Percentiles rank a stretch among this genome's conserved stretches.
Conservation (phyloP, 2,113 vertebrate species). For the Narcine bancroftii region DNA sequence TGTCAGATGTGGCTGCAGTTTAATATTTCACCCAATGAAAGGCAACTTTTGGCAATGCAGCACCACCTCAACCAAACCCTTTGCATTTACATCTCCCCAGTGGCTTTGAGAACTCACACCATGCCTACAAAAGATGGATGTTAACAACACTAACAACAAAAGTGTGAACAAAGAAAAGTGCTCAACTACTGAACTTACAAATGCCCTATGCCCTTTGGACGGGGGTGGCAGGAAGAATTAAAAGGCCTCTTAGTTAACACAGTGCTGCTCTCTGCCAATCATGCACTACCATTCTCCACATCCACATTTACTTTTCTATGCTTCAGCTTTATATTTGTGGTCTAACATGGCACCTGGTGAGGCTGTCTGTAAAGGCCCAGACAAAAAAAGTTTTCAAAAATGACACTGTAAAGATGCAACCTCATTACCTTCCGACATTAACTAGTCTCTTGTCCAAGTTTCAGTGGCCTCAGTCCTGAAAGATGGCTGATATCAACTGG, state of each 20-base stretch:
- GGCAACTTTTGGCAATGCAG: no score
- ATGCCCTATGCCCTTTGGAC: not conserved
- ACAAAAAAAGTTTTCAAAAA: not conserved
- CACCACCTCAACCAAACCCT: no score
- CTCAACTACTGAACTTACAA: not conserved
- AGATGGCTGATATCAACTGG: not conserved
- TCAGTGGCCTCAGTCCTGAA: not conserved
- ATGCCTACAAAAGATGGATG: no score
- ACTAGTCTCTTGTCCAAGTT: not conserved
- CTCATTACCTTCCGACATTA: not conserved
- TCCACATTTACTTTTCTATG: not conserved
- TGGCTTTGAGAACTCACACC: no score
- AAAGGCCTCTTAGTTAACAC: not conserved
- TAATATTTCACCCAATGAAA: no score
- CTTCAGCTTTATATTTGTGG: not conserved
- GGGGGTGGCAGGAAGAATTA: not conserved
- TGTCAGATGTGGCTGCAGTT: no score
- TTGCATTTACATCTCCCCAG: no score
- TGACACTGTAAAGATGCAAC: not conserved
- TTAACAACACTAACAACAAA: no score
- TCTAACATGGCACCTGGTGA: not conserved
- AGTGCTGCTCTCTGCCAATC: not conserved
- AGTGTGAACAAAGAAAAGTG: not conserved
- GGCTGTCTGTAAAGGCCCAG: not conserved
- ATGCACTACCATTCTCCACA: not conserved